A percentile compares a stretch with the other conserved stretches of the same genome.
Evolutionary conservation across 2,797 vertebrate species (phyloP).

Genomic region (Eulemur coronatus): DNA sequence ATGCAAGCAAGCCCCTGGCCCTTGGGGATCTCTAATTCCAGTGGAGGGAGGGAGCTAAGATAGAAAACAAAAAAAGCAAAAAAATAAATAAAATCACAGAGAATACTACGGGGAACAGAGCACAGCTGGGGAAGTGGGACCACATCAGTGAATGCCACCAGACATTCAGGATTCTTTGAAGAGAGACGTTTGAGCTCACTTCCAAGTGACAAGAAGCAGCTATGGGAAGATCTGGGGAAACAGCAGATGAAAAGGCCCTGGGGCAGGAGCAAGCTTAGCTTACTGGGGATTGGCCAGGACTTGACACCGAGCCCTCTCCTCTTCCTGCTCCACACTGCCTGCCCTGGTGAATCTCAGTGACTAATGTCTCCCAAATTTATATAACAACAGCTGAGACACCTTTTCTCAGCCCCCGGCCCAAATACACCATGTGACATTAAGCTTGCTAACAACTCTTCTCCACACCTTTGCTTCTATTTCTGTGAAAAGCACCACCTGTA

Average conservation of each 20-base stretch:
- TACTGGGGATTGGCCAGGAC: not conserved
- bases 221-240: not conserved
- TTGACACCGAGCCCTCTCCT: not conserved
- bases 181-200: not conserved
- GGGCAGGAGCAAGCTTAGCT: not conserved
- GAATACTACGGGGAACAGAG: not conserved
- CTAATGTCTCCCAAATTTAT: not conserved
- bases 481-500: not conserved
- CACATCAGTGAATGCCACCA: not conserved
- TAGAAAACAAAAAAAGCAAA: not conserved
- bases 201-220: not conserved
- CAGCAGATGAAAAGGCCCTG: not conserved
- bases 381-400: not conserved
- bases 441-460: not conserved
- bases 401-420: rapidly evolving
- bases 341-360: not conserved
- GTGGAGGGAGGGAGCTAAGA: not conserved
- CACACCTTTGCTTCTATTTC: not conserved
- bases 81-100: not conserved
- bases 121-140: not conserved
- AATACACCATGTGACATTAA: not conserved
- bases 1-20: not conserved
- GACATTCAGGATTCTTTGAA: not conserved
- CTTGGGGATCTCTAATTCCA: not conserved
- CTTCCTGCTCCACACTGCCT: not conserved